Evolutionary conservation across 1,140 invertebrate genomes (phyloP).

Genomic region (roundworm (Caenorhabditis elegans)): WBcel235 BX284602.5:10188501-10189000

Average conservation of each 20-base stretch:
- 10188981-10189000: not conserved
- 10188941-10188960: not conserved
- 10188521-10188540: not conserved
- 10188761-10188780: not conserved
- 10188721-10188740: constrained; percentile 18
- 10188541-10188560: not conserved
- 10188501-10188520: not conserved
- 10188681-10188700: not conserved
- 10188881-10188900: constrained; percentile 8
- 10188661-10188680: too few species aligned
- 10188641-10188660: too few species aligned
- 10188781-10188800: constrained; percentile 20
- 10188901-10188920: not conserved
- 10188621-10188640: too few species aligned
- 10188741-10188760: not conserved
- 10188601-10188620: not conserved
- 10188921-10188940: not conserved
- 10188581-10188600: not conserved
- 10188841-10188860: not conserved
- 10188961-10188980: not conserved
- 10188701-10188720: constrained; percentile 2
- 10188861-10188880: not conserved
- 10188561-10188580: constrained; percentile 4
- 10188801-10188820: too few species aligned
- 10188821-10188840: too few species aligned